Conservation (phyloP, 2,797 vertebrate species). For the Sebastes trivittatus region DNA sequence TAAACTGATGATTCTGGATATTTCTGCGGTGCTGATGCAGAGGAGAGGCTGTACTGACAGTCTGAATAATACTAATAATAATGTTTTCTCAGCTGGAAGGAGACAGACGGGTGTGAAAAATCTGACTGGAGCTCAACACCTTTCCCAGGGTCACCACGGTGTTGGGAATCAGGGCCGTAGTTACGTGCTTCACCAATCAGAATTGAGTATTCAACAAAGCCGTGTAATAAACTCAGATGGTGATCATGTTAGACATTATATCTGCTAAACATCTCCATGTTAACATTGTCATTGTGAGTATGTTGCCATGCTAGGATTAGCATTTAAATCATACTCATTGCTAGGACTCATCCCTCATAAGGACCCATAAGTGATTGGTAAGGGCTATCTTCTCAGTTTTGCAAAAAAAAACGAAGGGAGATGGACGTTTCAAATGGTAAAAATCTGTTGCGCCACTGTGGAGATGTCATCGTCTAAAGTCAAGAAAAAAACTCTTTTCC, state of each 20-base stretch:
- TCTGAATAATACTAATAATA: not conserved
- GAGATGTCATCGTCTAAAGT: not conserved
- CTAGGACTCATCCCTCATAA: not conserved
- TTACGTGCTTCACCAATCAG: no score
- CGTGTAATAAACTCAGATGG: no score
- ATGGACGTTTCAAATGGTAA: not conserved
- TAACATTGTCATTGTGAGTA: no score
- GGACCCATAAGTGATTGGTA: not conserved
- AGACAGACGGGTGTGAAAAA: constrained; percentile 10
- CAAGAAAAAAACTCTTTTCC: not conserved
- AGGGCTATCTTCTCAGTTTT: no score
- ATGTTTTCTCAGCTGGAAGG: constrained; percentile 65
- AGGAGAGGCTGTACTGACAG: constrained; percentile 15
- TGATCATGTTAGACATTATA: not conserved
- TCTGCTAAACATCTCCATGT: not conserved
- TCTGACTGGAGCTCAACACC: not conserved
- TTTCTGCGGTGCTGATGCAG: constrained; percentile 48
- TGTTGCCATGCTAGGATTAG: not conserved
- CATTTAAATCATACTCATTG: not conserved
- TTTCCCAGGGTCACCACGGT: not conserved
- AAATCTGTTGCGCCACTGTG: not conserved
- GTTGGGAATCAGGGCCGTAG: not conserved
- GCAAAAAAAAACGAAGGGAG: not conserved
- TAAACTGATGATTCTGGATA: constrained; percentile 23
- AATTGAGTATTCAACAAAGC: no score